Conservation (phyloP, 2,797 vertebrate species). For the Loris lydekkerianus region DNA sequence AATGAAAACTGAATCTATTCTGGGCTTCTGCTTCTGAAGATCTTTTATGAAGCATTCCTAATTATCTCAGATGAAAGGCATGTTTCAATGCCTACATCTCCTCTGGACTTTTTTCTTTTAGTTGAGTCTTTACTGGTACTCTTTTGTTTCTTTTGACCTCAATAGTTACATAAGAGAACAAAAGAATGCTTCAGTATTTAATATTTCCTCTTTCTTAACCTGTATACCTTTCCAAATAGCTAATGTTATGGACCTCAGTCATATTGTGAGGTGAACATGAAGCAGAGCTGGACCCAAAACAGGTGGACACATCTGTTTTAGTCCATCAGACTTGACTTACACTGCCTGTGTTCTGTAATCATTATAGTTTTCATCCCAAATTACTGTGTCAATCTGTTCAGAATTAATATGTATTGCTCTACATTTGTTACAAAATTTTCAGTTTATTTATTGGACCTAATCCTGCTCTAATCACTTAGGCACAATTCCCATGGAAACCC, state of each 20-base stretch:
- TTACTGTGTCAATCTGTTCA: slow-evolving; percentile 85
- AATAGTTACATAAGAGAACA: slow-evolving; percentile 67
- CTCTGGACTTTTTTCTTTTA: neutral
- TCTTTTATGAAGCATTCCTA: slow-evolving; percentile 3
- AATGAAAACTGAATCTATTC: slow-evolving; percentile 66
- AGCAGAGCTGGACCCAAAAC: slow-evolving; percentile 81
- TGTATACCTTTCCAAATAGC: slow-evolving; percentile 84
- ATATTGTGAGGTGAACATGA: slow-evolving; percentile 68
- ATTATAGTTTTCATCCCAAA: slow-evolving; percentile 84
- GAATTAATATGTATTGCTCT: slow-evolving; percentile 83
- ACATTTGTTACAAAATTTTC: slow-evolving; percentile 81
- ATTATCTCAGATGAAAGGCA: slow-evolving; percentile 55
- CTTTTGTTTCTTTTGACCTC: slow-evolving; percentile 68
- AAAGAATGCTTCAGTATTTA: slow-evolving; percentile 76
- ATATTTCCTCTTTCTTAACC: slow-evolving; percentile 81
- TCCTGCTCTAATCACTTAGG: slow-evolving; percentile 79
- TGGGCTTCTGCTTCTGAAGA: slow-evolving; percentile 34
- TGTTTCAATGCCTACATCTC: slow-evolving; percentile 60
- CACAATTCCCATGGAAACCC: slow-evolving; percentile 79
- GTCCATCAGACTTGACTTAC: slow-evolving; percentile 84
- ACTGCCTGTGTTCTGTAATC: slow-evolving; percentile 84
- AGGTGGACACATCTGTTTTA: slow-evolving; percentile 88
- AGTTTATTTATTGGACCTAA: slow-evolving; percentile 81
- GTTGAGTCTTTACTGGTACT: slow-evolving; percentile 61
- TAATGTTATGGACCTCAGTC: slow-evolving; percentile 76